These are phyloP conservation scores for Brachypalpus laphriformis DNA, from an alignment of 2,888 invertebrate species.

Conservation along the genomic window DNA sequence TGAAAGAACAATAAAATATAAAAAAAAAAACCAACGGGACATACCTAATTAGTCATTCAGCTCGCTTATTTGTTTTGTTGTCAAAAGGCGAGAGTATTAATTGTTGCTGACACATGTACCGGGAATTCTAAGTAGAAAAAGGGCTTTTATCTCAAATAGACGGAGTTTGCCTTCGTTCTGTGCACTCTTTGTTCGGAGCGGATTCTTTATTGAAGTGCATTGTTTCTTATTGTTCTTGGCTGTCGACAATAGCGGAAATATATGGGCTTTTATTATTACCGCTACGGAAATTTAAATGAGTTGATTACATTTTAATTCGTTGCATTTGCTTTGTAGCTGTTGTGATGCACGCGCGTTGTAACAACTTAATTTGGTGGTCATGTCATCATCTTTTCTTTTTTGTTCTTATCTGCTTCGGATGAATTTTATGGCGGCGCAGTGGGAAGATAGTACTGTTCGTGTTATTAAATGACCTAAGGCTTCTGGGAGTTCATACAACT, in stretches of 20 bases:
- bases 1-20: conserved; percentile 9
- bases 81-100: conserved; percentile 46
- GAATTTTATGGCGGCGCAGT: neutral
- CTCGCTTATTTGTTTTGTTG: conserved; percentile 57
- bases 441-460: neutral
- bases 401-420: neutral
- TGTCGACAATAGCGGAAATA: neutral
- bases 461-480: neutral
- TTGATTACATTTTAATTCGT: conserved; percentile 40
- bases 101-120: conserved; percentile 52
- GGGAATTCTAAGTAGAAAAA: conserved; percentile 18
- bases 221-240: conserved; percentile 26
- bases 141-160: conserved; percentile 36
- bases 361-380: conserved; percentile 12
- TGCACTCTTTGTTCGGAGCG: conserved; percentile 24
- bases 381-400: neutral
- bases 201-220: conserved; percentile 41
- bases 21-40: conserved; percentile 28
- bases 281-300: conserved; percentile 49
- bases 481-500: neutral
- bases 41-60: conserved; percentile 63
- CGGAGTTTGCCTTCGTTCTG: neutral
- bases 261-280: conserved; percentile 42
- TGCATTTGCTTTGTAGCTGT: conserved; percentile 14
- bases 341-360: neutral